A percentile compares a stretch with the other conserved stretches of the same genome.
Conservation (phyloP, 2,113 vertebrate genomes). For the Tetrax tetrax region DNA sequence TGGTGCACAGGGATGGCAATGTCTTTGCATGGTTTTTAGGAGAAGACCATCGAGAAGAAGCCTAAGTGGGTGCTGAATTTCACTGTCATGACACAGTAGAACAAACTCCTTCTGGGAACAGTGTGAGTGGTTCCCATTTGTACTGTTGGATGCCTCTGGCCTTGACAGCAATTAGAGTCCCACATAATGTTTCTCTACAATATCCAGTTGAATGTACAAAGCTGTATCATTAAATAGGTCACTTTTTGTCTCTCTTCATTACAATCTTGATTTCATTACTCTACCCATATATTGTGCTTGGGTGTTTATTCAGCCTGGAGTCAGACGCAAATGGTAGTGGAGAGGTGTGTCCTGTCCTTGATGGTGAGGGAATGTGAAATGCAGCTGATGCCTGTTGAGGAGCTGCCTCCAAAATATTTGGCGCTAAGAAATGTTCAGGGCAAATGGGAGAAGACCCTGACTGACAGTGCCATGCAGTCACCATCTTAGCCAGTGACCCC, state of each 20-base stretch:
- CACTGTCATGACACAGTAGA: conserved; percentile 70
- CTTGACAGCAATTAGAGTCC: neutral
- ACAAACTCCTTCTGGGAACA: conserved; percentile 78
- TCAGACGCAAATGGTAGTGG: neutral
- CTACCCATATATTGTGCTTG: neutral
- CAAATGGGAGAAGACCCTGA: neutral
- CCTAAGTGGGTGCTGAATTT: conserved; percentile 76
- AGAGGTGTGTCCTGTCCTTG: neutral
- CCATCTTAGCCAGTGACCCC: neutral
- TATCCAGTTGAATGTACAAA: neutral
- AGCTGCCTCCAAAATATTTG: neutral
- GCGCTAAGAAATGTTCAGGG: neutral
- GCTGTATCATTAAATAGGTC: neutral
- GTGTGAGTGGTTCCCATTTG: neutral
- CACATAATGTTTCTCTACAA: neutral
- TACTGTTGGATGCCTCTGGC: neutral
- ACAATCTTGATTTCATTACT: neutral
- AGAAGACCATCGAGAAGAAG: conserved; percentile 62
- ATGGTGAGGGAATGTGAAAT: neutral
- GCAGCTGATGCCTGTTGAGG: neutral
- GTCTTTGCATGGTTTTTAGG: conserved; percentile 1
- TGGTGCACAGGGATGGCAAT: fast-evolving
- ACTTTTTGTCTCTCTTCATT: neutral
- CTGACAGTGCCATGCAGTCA: neutral
- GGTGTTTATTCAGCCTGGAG: neutral